A percentile compares a stretch with the other conserved stretches of the same genome.
Conservation (phyloP, 2,888 invertebrate genomes). For the Hypomecis punctinalis region DNA sequence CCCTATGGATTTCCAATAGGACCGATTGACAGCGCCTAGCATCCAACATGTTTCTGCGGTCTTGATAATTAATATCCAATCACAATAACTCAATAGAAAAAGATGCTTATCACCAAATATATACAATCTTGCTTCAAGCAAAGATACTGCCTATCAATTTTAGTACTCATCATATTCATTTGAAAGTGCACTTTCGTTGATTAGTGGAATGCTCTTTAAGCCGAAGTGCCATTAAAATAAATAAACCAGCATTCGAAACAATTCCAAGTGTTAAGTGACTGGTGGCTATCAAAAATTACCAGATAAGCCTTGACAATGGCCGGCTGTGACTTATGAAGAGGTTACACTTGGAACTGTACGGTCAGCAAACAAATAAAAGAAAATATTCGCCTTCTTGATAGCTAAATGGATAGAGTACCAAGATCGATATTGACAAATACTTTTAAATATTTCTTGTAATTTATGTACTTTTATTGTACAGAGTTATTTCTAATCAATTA, state of each 20-base stretch:
- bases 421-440: too few species aligned
- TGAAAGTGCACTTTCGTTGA: conserved; percentile 76
- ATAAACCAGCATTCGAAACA: conserved; percentile 78
- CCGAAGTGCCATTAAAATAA: conserved; percentile 78
- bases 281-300: conserved; percentile 83
- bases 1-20: too few species aligned
- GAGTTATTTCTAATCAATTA: too few species aligned
- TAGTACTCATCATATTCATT: conserved; percentile 80
- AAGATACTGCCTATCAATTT: conserved; percentile 63
- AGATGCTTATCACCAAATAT: conserved; percentile 15
- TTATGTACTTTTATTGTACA: too few species aligned
- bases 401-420: too few species aligned
- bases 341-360: conserved; percentile 54
- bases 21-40: too few species aligned
- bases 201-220: conserved; percentile 81
- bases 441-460: too few species aligned
- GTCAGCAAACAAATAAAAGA: conserved; percentile 28
- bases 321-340: conserved; percentile 81
- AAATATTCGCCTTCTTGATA: too few species aligned
- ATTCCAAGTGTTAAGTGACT: conserved; percentile 83
- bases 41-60: too few species aligned
- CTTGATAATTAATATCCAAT: too few species aligned
- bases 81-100: not conserved
- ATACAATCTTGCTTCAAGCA: conserved; percentile 13
- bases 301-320: conserved; percentile 78